Conservation (phyloP, 2,888 invertebrate species). For the Eulithis prunata region DNA sequence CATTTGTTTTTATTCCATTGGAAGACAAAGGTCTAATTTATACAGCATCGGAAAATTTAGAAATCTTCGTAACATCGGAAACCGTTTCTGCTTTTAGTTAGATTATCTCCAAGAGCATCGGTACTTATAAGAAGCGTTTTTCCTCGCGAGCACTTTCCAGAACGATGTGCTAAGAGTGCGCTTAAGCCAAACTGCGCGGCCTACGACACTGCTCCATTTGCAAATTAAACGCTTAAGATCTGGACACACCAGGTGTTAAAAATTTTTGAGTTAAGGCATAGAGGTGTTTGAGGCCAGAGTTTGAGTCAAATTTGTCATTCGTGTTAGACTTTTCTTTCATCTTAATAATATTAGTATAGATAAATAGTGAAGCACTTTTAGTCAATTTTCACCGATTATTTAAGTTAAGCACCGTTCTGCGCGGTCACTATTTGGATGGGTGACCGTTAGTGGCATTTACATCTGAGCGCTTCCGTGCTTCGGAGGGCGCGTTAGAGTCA, state of each 20-base stretch:
- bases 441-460: no score
- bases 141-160: constrained; percentile 54
- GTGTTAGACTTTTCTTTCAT: no score
- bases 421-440: no score
- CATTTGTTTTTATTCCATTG: background rate
- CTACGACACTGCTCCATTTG: constrained; percentile 80
- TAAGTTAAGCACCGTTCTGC: no score
- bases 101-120: constrained; percentile 10
- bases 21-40: background rate
- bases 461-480: no score
- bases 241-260: background rate
- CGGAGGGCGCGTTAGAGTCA: no score
- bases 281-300: no score
- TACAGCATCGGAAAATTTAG: background rate
- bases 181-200: constrained; percentile 78
- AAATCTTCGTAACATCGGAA: background rate
- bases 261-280: no score
- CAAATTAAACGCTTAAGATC: constrained; percentile 69
- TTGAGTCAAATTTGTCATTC: no score
- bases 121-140: constrained; percentile 49
- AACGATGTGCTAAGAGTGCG: constrained; percentile 68
- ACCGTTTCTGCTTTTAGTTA: constrained; percentile 3
- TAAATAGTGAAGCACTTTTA: no score
- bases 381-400: no score
- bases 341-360: no score